These are phyloP conservation scores for Cheilosia variabilis DNA, from an alignment of 2,888 invertebrate species.

Conservation along the genomic window DNA sequence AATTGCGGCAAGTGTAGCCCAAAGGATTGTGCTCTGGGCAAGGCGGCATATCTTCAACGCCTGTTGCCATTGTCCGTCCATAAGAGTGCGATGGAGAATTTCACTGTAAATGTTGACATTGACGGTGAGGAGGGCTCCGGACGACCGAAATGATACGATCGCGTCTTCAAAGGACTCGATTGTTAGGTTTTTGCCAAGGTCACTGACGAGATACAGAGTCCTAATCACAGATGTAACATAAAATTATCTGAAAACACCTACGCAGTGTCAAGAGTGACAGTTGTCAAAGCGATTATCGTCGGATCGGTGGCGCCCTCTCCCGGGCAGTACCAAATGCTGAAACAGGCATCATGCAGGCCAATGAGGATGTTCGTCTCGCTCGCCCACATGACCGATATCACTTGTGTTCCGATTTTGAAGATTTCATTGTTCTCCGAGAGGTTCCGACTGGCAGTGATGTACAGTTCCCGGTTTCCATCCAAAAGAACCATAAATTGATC, in stretches of 20 bases:
- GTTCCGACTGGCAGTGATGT: conserved; percentile 87
- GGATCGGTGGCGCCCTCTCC: conserved; percentile 89
- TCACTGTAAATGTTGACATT: conserved; percentile 83
- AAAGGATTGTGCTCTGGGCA: conserved; percentile 87
- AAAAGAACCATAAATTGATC: conserved; percentile 94
- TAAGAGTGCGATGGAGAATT: conserved; percentile 88
- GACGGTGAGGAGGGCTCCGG: conserved; percentile 91
- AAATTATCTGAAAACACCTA: conserved; percentile 56
- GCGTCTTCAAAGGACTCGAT: conserved; percentile 93
- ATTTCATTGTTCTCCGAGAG: conserved; percentile 78
- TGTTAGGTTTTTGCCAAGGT: conserved; percentile 93
- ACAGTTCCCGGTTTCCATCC: conserved; percentile 95
- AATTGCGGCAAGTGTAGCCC: conserved; percentile 97
- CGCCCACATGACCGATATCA: conserved; percentile 86
- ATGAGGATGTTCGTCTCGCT: conserved; percentile 91
- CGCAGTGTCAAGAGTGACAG: conserved; percentile 85
- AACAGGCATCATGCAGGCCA: conserved; percentile 90
- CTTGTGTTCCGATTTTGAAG: conserved; percentile 84
- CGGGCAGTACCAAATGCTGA: conserved; percentile 93
- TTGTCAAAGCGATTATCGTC: conserved; percentile 87
- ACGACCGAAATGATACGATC: conserved; percentile 92
- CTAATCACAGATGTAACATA: neutral
- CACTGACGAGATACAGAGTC: conserved; percentile 83
- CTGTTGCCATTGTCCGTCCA: conserved; percentile 92
- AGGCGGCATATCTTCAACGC: conserved; percentile 90